Evolutionary conservation across 2,113 vertebrate genomes (phyloP).

Genomic region (Tinamus guttatus): DNA sequence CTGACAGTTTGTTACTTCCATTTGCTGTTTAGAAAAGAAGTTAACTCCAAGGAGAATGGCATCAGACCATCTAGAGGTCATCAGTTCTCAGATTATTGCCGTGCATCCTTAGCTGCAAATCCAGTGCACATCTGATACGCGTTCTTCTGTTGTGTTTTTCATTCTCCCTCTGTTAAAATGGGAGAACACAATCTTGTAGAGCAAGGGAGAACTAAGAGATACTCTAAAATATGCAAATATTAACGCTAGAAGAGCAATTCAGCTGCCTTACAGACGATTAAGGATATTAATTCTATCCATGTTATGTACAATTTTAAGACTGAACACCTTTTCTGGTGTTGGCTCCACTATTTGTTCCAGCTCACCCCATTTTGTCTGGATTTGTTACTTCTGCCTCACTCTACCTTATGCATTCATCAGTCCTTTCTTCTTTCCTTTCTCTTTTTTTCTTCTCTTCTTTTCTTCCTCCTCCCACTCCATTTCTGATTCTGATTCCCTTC

Average conservation of each 20-base stretch:
- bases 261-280: neutral
- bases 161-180: neutral
- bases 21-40: neutral
- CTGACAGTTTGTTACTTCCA: neutral
- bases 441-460: conserved; percentile 14
- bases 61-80: neutral
- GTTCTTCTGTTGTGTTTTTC: neutral
- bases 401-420: neutral
- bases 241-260: neutral
- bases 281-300: neutral
- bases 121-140: neutral
- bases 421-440: neutral
- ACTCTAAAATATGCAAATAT: neutral
- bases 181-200: no score
- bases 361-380: neutral
- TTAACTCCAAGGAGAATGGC: neutral
- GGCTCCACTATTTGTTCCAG: neutral
- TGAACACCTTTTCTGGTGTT: neutral
- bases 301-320: neutral
- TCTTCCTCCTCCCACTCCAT: neutral
- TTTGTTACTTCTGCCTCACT: neutral
- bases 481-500: neutral
- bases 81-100: neutral
- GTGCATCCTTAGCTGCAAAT: neutral
- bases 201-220: neutral